phyloP scores from a whole-genome alignment of 2,888 invertebrate species.

The Caenorhabditis sp. region DNA sequence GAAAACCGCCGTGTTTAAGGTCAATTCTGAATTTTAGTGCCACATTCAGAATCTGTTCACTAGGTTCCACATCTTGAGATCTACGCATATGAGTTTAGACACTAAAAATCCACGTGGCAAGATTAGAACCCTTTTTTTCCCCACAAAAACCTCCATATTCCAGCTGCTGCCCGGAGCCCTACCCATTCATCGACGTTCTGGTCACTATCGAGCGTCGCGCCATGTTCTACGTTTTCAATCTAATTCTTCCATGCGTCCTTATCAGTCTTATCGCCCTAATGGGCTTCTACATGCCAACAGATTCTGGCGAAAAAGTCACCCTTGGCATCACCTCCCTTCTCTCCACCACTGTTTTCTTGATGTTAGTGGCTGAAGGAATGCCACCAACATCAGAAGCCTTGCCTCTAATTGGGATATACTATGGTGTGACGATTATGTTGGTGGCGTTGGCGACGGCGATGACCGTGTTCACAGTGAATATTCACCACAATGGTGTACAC shows the following conservation, averaged over 20 bases:
- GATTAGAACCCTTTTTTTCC: no score
- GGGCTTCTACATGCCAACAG: slow-evolving; percentile 87
- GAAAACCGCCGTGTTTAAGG: no score
- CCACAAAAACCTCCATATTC: no score
- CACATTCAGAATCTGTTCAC: no score
- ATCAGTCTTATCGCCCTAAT: slow-evolving; percentile 86
- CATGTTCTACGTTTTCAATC: slow-evolving; percentile 81
- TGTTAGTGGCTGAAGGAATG: slow-evolving; percentile 85
- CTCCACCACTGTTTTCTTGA: slow-evolving; percentile 87
- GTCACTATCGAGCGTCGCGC: slow-evolving; percentile 81
- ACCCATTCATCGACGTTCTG: slow-evolving; percentile 84
- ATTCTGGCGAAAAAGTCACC: slow-evolving; percentile 87
- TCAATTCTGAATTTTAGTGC: no score
- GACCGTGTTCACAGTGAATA: slow-evolving; percentile 83
- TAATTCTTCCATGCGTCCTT: slow-evolving; percentile 84
- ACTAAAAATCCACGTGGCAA: no score
- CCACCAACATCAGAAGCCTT: slow-evolving; percentile 85
- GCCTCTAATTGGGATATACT: slow-evolving; percentile 79
- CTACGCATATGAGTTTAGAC: no score
- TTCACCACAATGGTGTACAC: slow-evolving; percentile 75
- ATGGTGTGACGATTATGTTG: slow-evolving; percentile 76
- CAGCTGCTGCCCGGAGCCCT: slow-evolving; percentile 82
- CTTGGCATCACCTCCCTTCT: slow-evolving; percentile 84
- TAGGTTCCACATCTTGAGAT: no score
- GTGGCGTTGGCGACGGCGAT: slow-evolving; percentile 74